Evolutionary conservation across 2,888 invertebrate genomes (phyloP).

Genomic region (Gastrophysa polygoni): DNA sequence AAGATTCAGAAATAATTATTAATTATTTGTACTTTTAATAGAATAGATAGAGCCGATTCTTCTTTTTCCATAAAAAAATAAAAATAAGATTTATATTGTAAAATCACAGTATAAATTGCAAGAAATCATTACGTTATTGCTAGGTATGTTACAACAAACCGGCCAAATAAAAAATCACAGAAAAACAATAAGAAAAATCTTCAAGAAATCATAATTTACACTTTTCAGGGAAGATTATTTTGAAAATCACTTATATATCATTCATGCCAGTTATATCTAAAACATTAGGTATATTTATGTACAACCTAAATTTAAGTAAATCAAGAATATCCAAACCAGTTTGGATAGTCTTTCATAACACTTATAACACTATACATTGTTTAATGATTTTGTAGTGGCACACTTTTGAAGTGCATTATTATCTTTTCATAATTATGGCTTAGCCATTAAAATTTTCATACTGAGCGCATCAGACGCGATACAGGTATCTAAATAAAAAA

Average conservation of each 20-base stretch:
- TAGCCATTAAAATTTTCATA: conserved; percentile 52
- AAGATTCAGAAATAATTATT: conserved; percentile 35
- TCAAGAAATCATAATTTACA: conserved; percentile 38
- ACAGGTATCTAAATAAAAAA: conserved; percentile 27
- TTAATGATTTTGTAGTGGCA: conserved; percentile 52
- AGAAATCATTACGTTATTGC: conserved; percentile 48
- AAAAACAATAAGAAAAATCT: conserved; percentile 39
- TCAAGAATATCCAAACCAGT: conserved; percentile 32
- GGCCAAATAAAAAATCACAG: conserved; percentile 47
- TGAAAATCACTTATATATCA: conserved; percentile 45
- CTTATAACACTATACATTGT: conserved; percentile 53
- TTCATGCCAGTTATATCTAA: conserved; percentile 45
- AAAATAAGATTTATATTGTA: conserved; percentile 40
- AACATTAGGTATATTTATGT: conserved; percentile 45
- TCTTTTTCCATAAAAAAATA: conserved; percentile 35
- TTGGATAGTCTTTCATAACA: conserved; percentile 41
- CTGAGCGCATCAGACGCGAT: conserved; percentile 48
- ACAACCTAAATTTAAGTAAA: conserved; percentile 45
- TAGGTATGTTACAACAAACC: conserved; percentile 49
- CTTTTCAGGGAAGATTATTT: conserved; percentile 40
- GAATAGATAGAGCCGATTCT: conserved; percentile 35
- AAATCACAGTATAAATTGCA: conserved; percentile 49
- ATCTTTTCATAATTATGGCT: conserved; percentile 51
- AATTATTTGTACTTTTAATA: conserved; percentile 45
- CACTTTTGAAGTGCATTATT: conserved; percentile 56